Base-by-base conservation (phyloP, 1,140 invertebrate genomes). In the Nixonia krombeini region DNA sequence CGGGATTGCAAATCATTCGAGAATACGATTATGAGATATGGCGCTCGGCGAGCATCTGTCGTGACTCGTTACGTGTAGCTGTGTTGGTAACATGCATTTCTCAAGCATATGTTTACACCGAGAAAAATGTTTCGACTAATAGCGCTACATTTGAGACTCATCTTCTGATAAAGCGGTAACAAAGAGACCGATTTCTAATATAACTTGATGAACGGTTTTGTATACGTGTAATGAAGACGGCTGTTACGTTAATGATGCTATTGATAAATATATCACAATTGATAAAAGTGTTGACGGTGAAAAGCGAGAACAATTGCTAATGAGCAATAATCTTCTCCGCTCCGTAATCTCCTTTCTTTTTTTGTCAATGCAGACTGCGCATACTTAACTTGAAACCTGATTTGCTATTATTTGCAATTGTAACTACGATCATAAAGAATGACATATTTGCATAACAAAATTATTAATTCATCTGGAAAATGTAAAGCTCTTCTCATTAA, bases 41-140 rank as follows among this genome's bases (percentile, higher is more conserved):
- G 40, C 46, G 56, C 66, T 70, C 74, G 78, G 37, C 61, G 72
- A 74, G 73, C 79, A 80, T 79, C 77, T 82, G 78, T 79, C 76
- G 78, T 70, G 70, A 70, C 73, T 72, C 67, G 62, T 70, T 73
- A 73, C 52, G 65, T 37, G 64, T 56, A 63, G 15, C 55, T 49
- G 55, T 31, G 44, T 50, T 46, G 31, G 55, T 64, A 64, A 63
- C 59, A 51, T 64, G 65, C 63, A 73, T 66, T 72, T 70, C 61
- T 75, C 73, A 74, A 75, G 62, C 74, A 75, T 57, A 75, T 75
- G 74, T 75, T 63, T 38, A 28, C 38, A 40, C 13, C 26, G 10
- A 10, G 10, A 63, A 63, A 63, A 69, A 69, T 63, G 49, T 18
- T 31, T 31, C 35, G 49, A 45, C 52, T 69, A 69, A 63, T 63